phyloP scores from a whole-genome alignment of 2,113 vertebrate species.

The Zapornia atra region DNA sequence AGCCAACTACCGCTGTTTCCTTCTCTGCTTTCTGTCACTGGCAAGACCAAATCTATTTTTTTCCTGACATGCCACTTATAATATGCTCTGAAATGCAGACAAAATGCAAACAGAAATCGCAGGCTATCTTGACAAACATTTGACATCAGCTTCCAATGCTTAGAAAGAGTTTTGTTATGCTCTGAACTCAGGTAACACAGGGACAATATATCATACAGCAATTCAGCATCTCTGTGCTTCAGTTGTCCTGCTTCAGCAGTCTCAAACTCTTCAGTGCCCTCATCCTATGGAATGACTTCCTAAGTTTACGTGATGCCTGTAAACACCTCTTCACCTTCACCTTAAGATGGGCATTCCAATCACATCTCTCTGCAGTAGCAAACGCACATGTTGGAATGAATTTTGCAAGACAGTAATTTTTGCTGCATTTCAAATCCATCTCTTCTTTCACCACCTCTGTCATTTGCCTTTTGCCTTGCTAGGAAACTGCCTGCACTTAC shows the following conservation, averaged over 20 bases:
- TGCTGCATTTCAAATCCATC: neutral
- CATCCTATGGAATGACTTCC: neutral
- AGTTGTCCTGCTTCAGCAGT: neutral
- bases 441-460: neutral
- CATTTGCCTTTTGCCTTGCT: neutral
- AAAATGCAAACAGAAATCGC: conserved; percentile 10
- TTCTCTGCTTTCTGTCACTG: conserved; percentile 21
- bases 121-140: conserved; percentile 8
- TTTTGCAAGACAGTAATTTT: neutral
- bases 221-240: neutral
- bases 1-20: neutral
- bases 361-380: neutral
- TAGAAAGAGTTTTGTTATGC: neutral
- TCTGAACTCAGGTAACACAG: neutral
- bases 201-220: neutral
- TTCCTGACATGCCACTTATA: conserved; percentile 51
- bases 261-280: neutral
- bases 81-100: conserved; percentile 53
- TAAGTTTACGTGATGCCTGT: neutral
- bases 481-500: neutral
- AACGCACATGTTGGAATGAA: neutral
- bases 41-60: conserved; percentile 55
- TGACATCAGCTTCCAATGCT: neutral
- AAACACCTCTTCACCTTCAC: neutral
- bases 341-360: neutral